Percentiles rank a stretch among this genome's conserved stretches.
These are phyloP conservation scores for Chrysochloris asiatica DNA, from an alignment of 2,113 vertebrate genomes.

Conservation along the genomic window DNA sequence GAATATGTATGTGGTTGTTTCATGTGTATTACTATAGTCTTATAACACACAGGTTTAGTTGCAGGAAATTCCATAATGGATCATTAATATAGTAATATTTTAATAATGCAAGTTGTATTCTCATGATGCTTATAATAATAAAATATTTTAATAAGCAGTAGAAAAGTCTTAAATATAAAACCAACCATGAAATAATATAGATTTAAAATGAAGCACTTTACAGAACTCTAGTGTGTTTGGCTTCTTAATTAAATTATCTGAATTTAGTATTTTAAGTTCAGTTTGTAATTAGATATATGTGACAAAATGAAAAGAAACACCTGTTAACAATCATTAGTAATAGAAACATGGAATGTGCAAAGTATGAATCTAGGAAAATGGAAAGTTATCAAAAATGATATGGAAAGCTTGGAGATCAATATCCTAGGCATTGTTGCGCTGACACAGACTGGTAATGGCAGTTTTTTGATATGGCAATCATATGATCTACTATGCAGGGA, in stretches of 20 bases:
- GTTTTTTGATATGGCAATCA: too few relatives aligned
- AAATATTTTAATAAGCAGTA: constrained; percentile 53
- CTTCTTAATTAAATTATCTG: constrained; percentile 63
- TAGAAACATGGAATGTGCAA: too few relatives aligned
- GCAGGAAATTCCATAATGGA: constrained; percentile 4
- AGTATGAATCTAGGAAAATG: too few relatives aligned
- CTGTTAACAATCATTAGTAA: too few relatives aligned
- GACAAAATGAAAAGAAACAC: too few relatives aligned
- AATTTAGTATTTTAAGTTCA: constrained; percentile 49
- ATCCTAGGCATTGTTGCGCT: too few relatives aligned
- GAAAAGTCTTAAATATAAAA: constrained; percentile 47
- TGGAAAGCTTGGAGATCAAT: too few relatives aligned
- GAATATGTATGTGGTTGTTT: not conserved
- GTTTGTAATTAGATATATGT: constrained; percentile 21
- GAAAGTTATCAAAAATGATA: too few relatives aligned
- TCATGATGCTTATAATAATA: constrained; percentile 40
- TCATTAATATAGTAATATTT: constrained; percentile 11
- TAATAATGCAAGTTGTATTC: not conserved
- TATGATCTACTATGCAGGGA: too few relatives aligned
- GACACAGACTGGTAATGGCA: too few relatives aligned
- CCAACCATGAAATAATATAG: constrained; percentile 37
- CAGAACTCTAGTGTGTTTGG: constrained; percentile 28
- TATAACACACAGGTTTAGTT: not conserved
- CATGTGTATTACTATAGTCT: not conserved
- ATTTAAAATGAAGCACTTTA: constrained; percentile 31